phyloP scores from a whole-genome alignment of 2,797 vertebrate species.

The Falco naumanni region DNA sequence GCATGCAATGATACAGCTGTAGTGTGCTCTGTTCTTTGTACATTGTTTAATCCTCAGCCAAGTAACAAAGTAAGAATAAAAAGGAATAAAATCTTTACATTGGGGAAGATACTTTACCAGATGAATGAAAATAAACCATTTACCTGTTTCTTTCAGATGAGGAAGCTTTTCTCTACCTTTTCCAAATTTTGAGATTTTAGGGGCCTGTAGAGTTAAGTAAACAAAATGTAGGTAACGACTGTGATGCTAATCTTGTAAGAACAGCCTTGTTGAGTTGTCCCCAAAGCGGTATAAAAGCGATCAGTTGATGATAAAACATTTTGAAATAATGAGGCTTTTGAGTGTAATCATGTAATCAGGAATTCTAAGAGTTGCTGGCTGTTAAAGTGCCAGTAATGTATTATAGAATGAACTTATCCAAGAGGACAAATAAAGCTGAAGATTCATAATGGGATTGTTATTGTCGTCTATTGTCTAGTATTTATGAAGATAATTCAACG shows the following conservation, averaged over 20 bases:
- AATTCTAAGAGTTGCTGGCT: conserved; percentile 7
- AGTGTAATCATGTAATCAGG: conserved; percentile 14
- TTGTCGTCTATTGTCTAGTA: background rate
- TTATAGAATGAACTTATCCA: background rate
- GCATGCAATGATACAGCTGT: background rate
- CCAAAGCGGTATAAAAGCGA: background rate
- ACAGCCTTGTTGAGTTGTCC: background rate
- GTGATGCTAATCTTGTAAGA: conserved; percentile 3
- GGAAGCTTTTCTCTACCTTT: background rate
- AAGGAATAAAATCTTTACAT: background rate
- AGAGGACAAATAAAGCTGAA: conserved; percentile 14
- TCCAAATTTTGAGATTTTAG: background rate
- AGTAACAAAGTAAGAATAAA: background rate
- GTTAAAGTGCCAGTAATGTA: background rate
- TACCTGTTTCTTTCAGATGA: background rate
- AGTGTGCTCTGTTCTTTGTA: background rate
- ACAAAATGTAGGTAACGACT: background rate
- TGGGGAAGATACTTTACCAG: background rate
- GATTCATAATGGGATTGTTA: conserved; percentile 14
- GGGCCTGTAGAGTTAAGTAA: background rate
- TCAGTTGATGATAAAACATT: conserved; percentile 35
- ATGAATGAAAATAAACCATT: background rate
- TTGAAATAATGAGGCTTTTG: conserved; percentile 48
- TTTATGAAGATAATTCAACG: conserved; percentile 26
- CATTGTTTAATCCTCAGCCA: background rate